Percentiles rank a stretch among this genome's conserved stretches.
phyloP scores from a whole-genome alignment of 2,113 vertebrate genomes.

The Thymallus thymallus region DNA sequence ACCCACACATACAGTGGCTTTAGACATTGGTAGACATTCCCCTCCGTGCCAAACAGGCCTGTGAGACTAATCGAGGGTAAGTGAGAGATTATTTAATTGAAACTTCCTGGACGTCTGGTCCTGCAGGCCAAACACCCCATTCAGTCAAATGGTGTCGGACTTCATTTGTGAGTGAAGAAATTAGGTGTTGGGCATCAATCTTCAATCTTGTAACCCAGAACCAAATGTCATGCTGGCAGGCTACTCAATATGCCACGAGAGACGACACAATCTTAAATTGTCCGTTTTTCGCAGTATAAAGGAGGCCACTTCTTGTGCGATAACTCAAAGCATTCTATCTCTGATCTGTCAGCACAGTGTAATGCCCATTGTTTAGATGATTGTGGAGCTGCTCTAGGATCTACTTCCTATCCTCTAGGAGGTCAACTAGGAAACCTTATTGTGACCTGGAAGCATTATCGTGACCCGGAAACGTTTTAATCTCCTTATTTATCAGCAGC shows the following conservation, averaged over 20 bases:
- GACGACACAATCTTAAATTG: no score
- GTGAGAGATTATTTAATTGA: constrained; percentile 8
- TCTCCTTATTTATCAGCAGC: not conserved
- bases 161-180: not conserved
- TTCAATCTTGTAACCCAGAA: not conserved
- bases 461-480: not conserved
- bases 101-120: not conserved
- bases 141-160: not conserved
- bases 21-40: not conserved
- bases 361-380: not conserved
- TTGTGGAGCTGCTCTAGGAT: no score
- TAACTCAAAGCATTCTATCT: constrained; percentile 7
- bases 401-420: no score
- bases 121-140: not conserved
- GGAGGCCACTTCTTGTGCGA: no score
- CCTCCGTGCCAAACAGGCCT: not conserved
- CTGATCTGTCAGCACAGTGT: not conserved
- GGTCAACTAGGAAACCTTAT: not conserved
- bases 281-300: no score
- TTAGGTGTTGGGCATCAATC: not conserved
- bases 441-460: constrained; percentile 14
- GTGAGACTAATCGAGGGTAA: not conserved
- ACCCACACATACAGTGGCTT: not conserved
- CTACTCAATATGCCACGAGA: no score
- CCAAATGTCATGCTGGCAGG: not conserved